Base-by-base conservation (phyloP, 2,113 vertebrate species). In the Psilopogon haemacephalus region DNA sequence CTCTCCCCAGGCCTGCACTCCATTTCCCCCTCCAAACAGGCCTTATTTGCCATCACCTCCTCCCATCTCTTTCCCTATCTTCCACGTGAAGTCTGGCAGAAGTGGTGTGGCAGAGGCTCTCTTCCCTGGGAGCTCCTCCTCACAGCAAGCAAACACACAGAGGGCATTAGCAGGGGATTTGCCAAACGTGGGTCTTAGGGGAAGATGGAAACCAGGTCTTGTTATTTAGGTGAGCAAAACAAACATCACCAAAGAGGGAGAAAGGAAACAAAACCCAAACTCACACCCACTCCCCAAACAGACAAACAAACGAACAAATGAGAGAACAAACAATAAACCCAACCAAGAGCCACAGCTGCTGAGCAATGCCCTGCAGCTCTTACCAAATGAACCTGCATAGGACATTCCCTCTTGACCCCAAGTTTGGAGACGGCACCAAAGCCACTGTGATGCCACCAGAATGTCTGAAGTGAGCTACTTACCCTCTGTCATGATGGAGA, bases 1-100 rank as follows among this genome's bases (percentile, higher is more conserved):
- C 83, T 94, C 74, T 87, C 38, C 38, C 50, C 33, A 65, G 56
- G 86, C 78, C 82, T 93, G 91, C 77, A 55, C 78, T 93, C 82
- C 50, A 93, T 86, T 83, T 83, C 69, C 86, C 69, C 64, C 60
- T 40, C 81, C 10, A 74, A 70, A 56, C 1, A 71, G 63, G 30
- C 27, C 50, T 60, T 54, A 73, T 84, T 94, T 44, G 72, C 69
- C 78, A 59, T 59, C 77, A 79, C 21, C 42, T 67, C 59, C 52
- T 83, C 15, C 70, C 2, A 0, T 28, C 77, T 59, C 81, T 56
- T 30, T 55, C 48, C 33, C 55, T 60, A 65, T 85, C 91, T 88
- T 23, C 27, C 64, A 64, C 7, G 2, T 90, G 87, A 67, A 72
- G 73, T 69, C 69, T 89, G 86, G 54, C 44, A 75, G 77, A 54